These are phyloP conservation scores for Hydractinia echinata DNA, from an alignment of 30 jellyfish, hydroid and myxozoan species.

Conservation along the genomic window DNA sequence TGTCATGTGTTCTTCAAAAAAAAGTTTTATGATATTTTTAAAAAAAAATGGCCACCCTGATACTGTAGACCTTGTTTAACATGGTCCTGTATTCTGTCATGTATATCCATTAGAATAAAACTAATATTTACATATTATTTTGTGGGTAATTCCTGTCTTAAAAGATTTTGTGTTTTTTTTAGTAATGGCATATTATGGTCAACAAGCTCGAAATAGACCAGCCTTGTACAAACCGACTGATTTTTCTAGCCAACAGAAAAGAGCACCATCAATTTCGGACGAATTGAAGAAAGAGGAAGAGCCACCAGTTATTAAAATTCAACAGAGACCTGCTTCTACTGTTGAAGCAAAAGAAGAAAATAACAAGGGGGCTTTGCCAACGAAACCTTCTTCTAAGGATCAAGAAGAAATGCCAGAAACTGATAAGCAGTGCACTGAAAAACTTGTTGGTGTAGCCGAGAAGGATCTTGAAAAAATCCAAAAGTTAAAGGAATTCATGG, in stretches of 20 bases:
- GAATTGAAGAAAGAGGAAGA: background rate
- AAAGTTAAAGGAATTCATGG: conserved; percentile 33
- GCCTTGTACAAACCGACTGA: conserved; percentile 46
- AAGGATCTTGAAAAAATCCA: conserved; percentile 30
- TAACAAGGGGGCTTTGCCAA: background rate
- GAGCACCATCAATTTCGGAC: background rate
- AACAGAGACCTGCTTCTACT: conserved; percentile 25
- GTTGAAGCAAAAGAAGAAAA: background rate
- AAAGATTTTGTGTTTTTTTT: background rate
- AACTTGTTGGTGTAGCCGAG: conserved; percentile 33
- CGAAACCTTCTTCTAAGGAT: background rate
- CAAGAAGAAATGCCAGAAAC: background rate
- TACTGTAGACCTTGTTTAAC: too few relatives aligned
- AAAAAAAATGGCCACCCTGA: too few relatives aligned
- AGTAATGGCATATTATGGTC: conserved; percentile 33
- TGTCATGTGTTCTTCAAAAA: too few relatives aligned
- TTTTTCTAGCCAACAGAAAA: conserved; percentile 19
- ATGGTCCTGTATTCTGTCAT: too few relatives aligned
- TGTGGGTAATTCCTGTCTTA: too few relatives aligned
- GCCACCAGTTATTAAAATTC: conserved; percentile 21
- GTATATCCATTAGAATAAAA: too few relatives aligned
- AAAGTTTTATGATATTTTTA: too few relatives aligned
- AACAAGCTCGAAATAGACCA: conserved; percentile 24
- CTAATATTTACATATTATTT: too few relatives aligned
- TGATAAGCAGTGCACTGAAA: conserved; percentile 1